These are phyloP conservation scores for Drosophila colorata DNA, from an alignment of 2,888 invertebrate species.

Conservation along the genomic window DNA sequence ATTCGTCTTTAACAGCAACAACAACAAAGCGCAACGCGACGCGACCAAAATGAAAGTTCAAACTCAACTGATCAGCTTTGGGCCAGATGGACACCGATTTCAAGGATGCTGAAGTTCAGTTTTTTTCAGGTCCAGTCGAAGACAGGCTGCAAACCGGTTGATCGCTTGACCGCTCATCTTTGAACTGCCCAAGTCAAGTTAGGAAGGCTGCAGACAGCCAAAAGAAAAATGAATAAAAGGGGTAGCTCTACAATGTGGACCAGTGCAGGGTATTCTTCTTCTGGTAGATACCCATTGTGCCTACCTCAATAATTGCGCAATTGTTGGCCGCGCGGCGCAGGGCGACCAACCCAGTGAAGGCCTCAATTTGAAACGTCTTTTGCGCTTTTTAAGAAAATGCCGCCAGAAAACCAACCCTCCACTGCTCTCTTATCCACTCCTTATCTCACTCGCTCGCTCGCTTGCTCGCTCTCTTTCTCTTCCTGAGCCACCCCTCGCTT, in stretches of 20 bases:
- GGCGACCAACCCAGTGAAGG: slow-evolving; percentile 54
- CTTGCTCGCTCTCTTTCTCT: neutral
- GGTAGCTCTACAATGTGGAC: slow-evolving; percentile 27
- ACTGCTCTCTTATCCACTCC: neutral
- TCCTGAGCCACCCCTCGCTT: slow-evolving; percentile 40
- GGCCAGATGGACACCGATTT: slow-evolving; percentile 30
- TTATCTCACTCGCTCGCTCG: slow-evolving; percentile 1
- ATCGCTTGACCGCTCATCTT: slow-evolving; percentile 61
- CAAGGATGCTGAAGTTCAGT: slow-evolving; percentile 56
- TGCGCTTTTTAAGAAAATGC: slow-evolving; percentile 46
- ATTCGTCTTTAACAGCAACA: slow-evolving; percentile 55
- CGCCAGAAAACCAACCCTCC: slow-evolving; percentile 25
- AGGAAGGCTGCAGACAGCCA: slow-evolving; percentile 45
- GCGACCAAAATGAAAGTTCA: slow-evolving; percentile 80
- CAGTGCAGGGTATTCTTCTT: slow-evolving; percentile 16
- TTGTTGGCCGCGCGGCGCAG: slow-evolving; percentile 50
- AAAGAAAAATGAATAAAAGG: slow-evolving; percentile 27
- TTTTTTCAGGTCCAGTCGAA: slow-evolving; percentile 63
- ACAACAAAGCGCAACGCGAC: slow-evolving; percentile 67
- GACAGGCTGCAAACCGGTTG: slow-evolving; percentile 76
- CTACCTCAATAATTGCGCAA: slow-evolving; percentile 79
- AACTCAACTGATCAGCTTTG: slow-evolving; percentile 73
- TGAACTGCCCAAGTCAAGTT: slow-evolving; percentile 71
- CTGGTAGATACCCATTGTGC: slow-evolving; percentile 45
- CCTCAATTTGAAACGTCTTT: slow-evolving; percentile 41